Evolutionary conservation across 1,140 invertebrate species (phyloP).

Genomic region (Leptonema lineaticorne): DNA sequence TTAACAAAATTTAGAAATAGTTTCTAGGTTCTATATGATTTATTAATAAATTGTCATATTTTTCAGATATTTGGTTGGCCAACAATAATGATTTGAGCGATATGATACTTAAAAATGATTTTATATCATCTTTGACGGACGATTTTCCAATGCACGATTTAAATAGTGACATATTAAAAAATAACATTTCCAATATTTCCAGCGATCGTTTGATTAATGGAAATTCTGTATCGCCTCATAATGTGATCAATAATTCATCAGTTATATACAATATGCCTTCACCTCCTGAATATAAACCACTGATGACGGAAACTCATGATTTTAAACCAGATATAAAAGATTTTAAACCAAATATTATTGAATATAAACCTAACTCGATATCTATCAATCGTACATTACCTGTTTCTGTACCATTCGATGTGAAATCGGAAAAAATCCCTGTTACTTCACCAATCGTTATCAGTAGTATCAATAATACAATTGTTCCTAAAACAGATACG

Average conservation of each 20-base stretch:
- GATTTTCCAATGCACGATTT: conserved; percentile 1
- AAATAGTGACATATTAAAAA: background rate
- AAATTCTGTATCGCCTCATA: background rate
- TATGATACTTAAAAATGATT: conserved; percentile 22
- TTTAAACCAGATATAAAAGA: background rate
- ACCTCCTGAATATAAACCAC: background rate
- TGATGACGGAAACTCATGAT: too few species aligned
- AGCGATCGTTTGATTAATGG: conserved; percentile 6
- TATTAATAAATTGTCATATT: background rate
- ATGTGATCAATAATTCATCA: background rate
- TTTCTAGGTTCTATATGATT: background rate
- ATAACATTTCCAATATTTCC: background rate
- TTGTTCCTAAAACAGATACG: background rate
- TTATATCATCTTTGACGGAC: conserved; percentile 19
- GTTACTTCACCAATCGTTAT: background rate
- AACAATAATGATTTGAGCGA: conserved; percentile 25
- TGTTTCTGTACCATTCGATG: background rate
- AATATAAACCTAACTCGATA: background rate
- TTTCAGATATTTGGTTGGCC: conserved; percentile 24
- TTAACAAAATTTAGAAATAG: background rate
- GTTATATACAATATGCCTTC: background rate
- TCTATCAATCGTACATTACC: background rate
- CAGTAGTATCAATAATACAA: background rate
- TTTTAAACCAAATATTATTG: background rate
- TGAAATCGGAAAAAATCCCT: background rate